Conservation (phyloP, 2,888 invertebrate genomes). For the Lepidochitona cinerea region DNA sequence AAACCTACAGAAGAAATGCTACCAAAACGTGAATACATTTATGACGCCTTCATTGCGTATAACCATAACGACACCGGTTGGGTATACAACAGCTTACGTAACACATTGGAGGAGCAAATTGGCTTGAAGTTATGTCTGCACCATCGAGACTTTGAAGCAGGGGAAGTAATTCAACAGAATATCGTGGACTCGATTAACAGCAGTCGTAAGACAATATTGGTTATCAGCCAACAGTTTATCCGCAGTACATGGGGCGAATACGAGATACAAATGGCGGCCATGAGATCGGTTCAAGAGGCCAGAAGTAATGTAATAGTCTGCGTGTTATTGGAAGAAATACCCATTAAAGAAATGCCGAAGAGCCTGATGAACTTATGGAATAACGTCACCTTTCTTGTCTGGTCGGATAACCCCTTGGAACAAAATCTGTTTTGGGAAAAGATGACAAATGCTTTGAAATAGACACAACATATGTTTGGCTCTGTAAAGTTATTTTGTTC, state of each 20-base stretch:
- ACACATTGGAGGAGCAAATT: neutral
- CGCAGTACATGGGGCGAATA: neutral
- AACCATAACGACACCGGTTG: neutral
- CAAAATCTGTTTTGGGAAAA: neutral
- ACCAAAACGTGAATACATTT: neutral
- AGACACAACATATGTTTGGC: too few species aligned
- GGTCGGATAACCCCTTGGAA: neutral
- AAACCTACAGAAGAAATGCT: neutral
- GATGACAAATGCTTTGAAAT: neutral
- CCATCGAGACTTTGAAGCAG: conserved; percentile 3
- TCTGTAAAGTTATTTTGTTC: too few species aligned
- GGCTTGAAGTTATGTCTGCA: neutral
- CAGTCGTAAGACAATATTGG: neutral
- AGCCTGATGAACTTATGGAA: neutral
- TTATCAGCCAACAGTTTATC: neutral
- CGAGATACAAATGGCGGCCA: conserved; percentile 3
- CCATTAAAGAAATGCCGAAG: neutral
- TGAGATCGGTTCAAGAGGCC: neutral
- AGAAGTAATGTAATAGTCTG: neutral
- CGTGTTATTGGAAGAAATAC: conserved; percentile 8
- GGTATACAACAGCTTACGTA: neutral
- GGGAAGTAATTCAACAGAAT: neutral
- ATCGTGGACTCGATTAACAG: neutral
- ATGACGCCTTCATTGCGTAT: conserved; percentile 5
- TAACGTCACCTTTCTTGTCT: neutral